Evolutionary conservation across 2,888 invertebrate genomes (phyloP), one percentile per base, ranked within the genome.

Genomic region (Drosophila birchii): DNA sequence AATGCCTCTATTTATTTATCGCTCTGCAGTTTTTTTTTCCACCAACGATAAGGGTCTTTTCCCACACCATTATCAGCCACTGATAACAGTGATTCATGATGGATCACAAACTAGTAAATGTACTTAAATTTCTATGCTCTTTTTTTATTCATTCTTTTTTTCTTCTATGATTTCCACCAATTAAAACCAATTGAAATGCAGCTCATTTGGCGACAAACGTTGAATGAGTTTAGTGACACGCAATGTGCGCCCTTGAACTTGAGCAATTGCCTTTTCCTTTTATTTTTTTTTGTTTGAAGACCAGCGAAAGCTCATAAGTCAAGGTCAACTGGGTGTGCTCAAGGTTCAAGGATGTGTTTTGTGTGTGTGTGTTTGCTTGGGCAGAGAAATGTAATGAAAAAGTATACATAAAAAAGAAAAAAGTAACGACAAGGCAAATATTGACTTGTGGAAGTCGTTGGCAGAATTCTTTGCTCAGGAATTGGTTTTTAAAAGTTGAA

Each of bases 201-300:
- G 23, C 51, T 44, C 43, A 38, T 51, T 66, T 29, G 51, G 67
- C 66, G 66, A 66, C 66, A 67, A 53, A 67, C 38, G n/a, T 23
- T 29, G 51, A 51, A 44, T 38, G 45, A 38, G 29, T 39, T 51
- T 71, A 49, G 43, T 49, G 32, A 45, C 69, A 70, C 69, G 69
- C 69, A 71, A 71, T 32, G 16, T 39, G 51, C 32, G 72, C 23
- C 69, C 69, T 70, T 70, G 69, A 70, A 70, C 69, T 70, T 70
- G 69, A 51, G 39, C 49, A 55, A 55, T 49, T 68, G 70, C 71
- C n/a, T 69, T 41, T 45, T 29, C 23, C n/a, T n/a, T n/a, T n/a
- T n/a, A n/a, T n/a, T n/a, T 23, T 39, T 54, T 47, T 47, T 41
- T 32, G 32, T 39, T 54, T 47, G 34, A 47, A 20, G 29, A 69